Conservation (phyloP, 2,888 invertebrate genomes). For the Tetragonula carbonaria region DNA sequence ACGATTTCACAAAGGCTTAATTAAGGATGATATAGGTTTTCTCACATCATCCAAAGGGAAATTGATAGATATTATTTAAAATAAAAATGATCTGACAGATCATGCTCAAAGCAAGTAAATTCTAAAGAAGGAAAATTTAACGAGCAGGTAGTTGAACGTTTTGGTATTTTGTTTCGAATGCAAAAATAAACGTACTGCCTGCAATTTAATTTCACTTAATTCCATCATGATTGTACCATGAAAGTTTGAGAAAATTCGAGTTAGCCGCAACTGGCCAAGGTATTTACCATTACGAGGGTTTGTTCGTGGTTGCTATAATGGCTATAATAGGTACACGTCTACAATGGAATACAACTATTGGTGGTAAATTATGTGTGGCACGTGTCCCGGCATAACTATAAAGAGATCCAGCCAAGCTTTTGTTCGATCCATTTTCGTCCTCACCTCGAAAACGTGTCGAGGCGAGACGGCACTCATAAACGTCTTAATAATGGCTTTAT, state of each 20-base stretch:
- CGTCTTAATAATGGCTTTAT: slow-evolving; percentile 69
- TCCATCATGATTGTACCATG: too few relatives aligned
- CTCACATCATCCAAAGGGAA: too few relatives aligned
- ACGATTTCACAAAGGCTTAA: too few relatives aligned
- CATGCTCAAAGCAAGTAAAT: too few relatives aligned
- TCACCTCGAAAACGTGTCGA: slow-evolving; percentile 40
- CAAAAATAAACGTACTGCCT: too few relatives aligned
- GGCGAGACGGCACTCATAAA: slow-evolving; percentile 42
- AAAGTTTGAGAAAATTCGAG: slow-evolving; percentile 58
- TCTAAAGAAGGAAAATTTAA: too few relatives aligned
- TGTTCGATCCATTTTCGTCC: slow-evolving; percentile 63
- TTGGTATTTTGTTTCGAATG: too few relatives aligned
- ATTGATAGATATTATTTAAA: too few relatives aligned
- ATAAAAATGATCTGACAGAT: too few relatives aligned
- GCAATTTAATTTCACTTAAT: too few relatives aligned
- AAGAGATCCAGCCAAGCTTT: slow-evolving; percentile 74
- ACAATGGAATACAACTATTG: slow-evolving; percentile 81
- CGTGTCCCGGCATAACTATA: slow-evolving; percentile 77
- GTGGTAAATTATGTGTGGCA: slow-evolving; percentile 79
- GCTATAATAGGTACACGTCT: slow-evolving; percentile 75
- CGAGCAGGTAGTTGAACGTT: too few relatives aligned
- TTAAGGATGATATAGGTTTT: too few relatives aligned
- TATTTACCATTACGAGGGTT: slow-evolving; percentile 74
- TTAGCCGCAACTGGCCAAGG: slow-evolving; percentile 37
- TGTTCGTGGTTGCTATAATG: slow-evolving; percentile 70